These are phyloP conservation scores for Riparia riparia DNA, from an alignment of 2,113 vertebrate species.

Conservation along the genomic window DNA sequence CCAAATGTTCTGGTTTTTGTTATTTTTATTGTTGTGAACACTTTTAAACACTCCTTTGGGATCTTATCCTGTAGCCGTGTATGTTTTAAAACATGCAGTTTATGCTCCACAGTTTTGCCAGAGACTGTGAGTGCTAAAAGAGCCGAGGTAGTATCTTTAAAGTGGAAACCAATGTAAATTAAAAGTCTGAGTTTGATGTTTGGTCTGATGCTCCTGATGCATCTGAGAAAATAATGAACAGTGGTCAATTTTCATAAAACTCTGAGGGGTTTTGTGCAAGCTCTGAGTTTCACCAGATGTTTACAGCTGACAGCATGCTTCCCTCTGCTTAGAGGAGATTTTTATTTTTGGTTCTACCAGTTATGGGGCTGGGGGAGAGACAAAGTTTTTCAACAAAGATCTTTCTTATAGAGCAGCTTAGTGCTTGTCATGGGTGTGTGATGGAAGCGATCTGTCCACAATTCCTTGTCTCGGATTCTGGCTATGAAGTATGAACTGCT, in stretches of 20 bases:
- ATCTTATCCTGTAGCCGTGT: constrained; percentile 7
- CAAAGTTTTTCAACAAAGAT: constrained; percentile 11
- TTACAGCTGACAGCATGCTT: constrained; percentile 41
- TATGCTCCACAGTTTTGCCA: neutral
- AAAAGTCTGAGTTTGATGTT: neutral
- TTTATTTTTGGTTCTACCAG: constrained; percentile 29
- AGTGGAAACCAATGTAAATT: neutral
- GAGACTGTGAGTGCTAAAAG: neutral
- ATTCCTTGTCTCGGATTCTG: neutral
- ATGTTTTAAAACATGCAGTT: neutral
- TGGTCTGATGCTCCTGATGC: neutral
- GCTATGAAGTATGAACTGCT: neutral
- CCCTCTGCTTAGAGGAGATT: neutral
- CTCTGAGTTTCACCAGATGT: constrained; percentile 61
- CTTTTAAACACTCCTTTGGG: constrained; percentile 49
- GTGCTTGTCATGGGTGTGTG: constrained; percentile 23
- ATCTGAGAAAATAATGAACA: constrained; percentile 32
- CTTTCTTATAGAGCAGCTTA: constrained; percentile 6
- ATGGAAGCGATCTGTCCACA: constrained; percentile 46
- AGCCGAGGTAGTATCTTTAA: neutral
- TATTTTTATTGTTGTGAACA: constrained; percentile 61
- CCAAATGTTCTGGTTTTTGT: constrained; percentile 42
- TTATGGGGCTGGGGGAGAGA: neutral
- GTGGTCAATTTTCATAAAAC: constrained; percentile 21
- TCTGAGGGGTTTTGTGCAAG: constrained; percentile 6